Evolutionary conservation across 1,140 invertebrate species (phyloP).

Genomic region (Orchesella cincta): DNA sequence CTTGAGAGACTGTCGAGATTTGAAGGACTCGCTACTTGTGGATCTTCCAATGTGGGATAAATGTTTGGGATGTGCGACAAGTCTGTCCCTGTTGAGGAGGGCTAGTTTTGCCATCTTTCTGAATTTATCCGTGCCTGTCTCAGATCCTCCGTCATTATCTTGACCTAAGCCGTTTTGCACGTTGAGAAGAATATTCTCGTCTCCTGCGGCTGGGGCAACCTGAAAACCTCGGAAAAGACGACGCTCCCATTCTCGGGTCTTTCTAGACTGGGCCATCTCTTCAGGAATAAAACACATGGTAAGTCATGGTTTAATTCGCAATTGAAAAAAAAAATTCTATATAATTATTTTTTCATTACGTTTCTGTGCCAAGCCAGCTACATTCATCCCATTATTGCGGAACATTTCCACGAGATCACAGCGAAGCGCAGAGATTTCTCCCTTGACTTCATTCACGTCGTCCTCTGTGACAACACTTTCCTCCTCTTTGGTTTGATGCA

Average conservation of each 20-base stretch:
- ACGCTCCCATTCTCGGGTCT: constrained; percentile 78
- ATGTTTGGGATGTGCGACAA: constrained; percentile 23
- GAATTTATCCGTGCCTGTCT: constrained; percentile 69
- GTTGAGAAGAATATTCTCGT: constrained; percentile 60
- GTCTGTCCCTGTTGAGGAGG: constrained; percentile 54
- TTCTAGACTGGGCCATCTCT: constrained; percentile 63
- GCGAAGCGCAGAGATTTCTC: constrained; percentile 77
- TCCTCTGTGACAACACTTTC: constrained; percentile 82
- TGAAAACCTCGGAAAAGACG: constrained; percentile 84
- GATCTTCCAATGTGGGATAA: constrained; percentile 73
- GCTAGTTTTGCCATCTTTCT: constrained; percentile 71
- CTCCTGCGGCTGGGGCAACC: constrained; percentile 67
- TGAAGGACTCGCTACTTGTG: constrained; percentile 66
- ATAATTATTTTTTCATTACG: not conserved
- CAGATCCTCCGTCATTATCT: constrained; percentile 58
- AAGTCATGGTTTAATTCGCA: constrained; percentile 58
- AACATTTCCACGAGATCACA: constrained; percentile 84
- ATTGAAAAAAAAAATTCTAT: not conserved
- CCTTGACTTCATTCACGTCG: constrained; percentile 88
- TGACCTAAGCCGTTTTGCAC: constrained; percentile 34
- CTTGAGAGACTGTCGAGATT: constrained; percentile 72
- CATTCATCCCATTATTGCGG: constrained; percentile 74
- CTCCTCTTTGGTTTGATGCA: constrained; percentile 70
- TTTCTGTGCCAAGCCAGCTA: constrained; percentile 56
- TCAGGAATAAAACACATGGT: constrained; percentile 36